Conservation (phyloP, 2,797 vertebrate species). For the Philypnodon macrostomus region DNA sequence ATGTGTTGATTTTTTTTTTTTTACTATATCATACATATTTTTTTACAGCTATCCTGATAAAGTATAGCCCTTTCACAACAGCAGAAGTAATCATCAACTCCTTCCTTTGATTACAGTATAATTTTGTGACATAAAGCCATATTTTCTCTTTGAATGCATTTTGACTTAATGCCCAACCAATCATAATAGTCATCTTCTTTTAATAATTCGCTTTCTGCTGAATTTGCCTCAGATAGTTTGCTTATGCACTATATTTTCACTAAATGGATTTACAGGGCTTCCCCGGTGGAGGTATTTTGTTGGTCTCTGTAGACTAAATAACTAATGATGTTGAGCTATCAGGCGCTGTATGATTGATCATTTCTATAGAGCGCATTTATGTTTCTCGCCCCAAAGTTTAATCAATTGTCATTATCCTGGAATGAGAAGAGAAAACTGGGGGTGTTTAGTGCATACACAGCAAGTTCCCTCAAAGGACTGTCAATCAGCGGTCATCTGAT, state of each 20-base stretch:
- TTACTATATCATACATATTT: too few species aligned
- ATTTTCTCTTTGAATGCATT: slow-evolving; percentile 13
- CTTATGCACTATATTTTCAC: slow-evolving; percentile 22
- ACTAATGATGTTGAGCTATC: slow-evolving; percentile 32
- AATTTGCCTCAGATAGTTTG: slow-evolving; percentile 28
- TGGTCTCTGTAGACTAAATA: slow-evolving; percentile 28
- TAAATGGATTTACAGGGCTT: slow-evolving; percentile 41
- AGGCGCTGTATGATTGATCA: slow-evolving; percentile 48
- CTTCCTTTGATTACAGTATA: slow-evolving; percentile 3
- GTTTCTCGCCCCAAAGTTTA: slow-evolving; percentile 46
- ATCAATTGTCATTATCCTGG: slow-evolving; percentile 66
- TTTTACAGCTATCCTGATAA: too few species aligned
- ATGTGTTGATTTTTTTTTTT: too few species aligned
- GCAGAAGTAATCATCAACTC: neutral
- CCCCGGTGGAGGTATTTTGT: slow-evolving; percentile 34
- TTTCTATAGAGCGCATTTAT: slow-evolving; percentile 43
- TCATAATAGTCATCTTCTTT: slow-evolving; percentile 24
- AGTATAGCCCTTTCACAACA: neutral
- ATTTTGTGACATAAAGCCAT: slow-evolving; percentile 21
- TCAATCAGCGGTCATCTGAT: slow-evolving; percentile 50
- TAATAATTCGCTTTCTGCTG: slow-evolving; percentile 30
- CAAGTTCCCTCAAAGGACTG: slow-evolving; percentile 41
- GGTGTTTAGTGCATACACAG: slow-evolving; percentile 42
- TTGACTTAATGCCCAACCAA: slow-evolving; percentile 19
- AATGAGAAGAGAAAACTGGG: slow-evolving; percentile 39